phyloP scores from a whole-genome alignment of 2,888 invertebrate species.

The Erebia epiphron region DNA sequence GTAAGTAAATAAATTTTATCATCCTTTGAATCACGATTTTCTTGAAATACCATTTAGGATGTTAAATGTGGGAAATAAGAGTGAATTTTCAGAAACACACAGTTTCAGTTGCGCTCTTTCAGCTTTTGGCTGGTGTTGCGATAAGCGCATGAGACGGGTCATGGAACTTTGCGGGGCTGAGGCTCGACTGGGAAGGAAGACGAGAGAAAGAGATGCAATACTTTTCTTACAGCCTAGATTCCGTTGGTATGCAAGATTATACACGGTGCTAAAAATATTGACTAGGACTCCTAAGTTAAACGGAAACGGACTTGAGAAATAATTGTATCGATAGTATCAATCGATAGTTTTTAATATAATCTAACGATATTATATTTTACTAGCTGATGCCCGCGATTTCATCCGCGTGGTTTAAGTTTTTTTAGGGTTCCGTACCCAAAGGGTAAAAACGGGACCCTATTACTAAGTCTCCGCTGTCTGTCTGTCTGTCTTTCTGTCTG shows the following conservation, averaged over 20 bases:
- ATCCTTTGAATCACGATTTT: conserved; percentile 40
- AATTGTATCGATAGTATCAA: not conserved
- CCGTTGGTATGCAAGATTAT: conserved; percentile 42
- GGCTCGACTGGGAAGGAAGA: conserved; percentile 46
- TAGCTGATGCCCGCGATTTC: too few relatives aligned
- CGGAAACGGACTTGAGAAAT: not conserved
- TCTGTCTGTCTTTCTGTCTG: too few relatives aligned
- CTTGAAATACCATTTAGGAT: conserved; percentile 27
- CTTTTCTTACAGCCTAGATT: conserved; percentile 42
- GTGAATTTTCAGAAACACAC: conserved; percentile 28
- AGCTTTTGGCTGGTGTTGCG: conserved; percentile 52
- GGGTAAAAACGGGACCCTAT: too few relatives aligned
- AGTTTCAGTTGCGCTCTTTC: conserved; percentile 53
- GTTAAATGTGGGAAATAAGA: conserved; percentile 30
- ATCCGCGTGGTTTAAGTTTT: too few relatives aligned
- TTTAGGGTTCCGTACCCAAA: too few relatives aligned
- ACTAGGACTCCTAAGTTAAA: conserved; percentile 20
- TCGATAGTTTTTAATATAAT: too few relatives aligned
- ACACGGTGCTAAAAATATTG: conserved; percentile 36
- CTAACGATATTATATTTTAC: too few relatives aligned
- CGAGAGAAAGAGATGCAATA: conserved; percentile 46
- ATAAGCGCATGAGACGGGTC: conserved; percentile 77
- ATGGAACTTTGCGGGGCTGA: conserved; percentile 70
- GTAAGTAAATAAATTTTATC: conserved; percentile 58
- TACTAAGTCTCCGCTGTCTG: too few relatives aligned